A percentile compares a stretch with the other conserved stretches of the same genome.
Conservation (phyloP, 2,797 vertebrate species). For the Agapornis canus region DNA sequence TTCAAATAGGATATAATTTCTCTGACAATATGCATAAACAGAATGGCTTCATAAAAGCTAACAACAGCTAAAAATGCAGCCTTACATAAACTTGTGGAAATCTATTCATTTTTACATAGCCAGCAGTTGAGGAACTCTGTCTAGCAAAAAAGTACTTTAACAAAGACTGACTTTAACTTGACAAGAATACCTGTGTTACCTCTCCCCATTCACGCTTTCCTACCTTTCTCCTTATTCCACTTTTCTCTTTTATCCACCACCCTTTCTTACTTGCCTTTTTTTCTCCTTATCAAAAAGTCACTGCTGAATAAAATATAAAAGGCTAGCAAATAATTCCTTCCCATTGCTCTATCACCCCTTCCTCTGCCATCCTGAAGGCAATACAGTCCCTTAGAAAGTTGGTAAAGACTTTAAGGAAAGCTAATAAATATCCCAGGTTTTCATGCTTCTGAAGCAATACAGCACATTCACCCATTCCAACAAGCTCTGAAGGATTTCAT, state of each 20-base stretch:
- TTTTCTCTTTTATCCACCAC: background rate
- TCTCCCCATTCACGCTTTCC: background rate
- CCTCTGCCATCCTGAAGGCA: background rate
- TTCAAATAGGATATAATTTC: background rate
- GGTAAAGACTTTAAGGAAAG: background rate
- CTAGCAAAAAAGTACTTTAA: background rate
- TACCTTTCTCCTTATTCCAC: conserved; percentile 9
- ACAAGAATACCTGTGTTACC: background rate
- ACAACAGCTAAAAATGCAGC: background rate
- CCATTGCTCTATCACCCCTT: background rate
- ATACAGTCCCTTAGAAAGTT: background rate
- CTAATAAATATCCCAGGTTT: background rate
- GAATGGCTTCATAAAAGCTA: background rate
- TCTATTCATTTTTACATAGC: background rate
- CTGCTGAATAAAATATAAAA: background rate
- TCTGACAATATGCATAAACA: background rate
- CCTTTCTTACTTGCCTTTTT: background rate
- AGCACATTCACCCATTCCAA: background rate
- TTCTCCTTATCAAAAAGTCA: background rate
- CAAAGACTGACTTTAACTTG: background rate
- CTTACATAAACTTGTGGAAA: background rate
- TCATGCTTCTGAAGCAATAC: background rate
- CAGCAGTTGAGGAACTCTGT: background rate
- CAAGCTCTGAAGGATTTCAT: background rate
- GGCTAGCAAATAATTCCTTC: background rate